These are phyloP conservation scores for Rhabdomys pumilio DNA, from an alignment of 2,797 vertebrate genomes.

Conservation along the genomic window DNA sequence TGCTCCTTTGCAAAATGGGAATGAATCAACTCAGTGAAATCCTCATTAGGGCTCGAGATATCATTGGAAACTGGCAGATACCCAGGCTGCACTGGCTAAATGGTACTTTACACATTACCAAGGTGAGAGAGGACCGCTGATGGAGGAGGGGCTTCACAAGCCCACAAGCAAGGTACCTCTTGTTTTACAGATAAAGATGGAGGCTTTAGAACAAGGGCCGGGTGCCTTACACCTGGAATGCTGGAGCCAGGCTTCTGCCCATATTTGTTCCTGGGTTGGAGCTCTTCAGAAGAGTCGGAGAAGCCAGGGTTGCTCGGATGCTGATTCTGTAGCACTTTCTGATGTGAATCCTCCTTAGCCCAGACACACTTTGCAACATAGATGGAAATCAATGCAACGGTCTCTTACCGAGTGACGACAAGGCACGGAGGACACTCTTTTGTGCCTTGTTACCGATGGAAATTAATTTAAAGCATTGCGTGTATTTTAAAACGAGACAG, in stretches of 20 bases:
- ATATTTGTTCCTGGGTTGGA: rapidly evolving
- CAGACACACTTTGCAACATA: background rate
- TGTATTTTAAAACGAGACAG: background rate
- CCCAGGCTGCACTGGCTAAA: rapidly evolving
- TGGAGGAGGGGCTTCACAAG: rapidly evolving
- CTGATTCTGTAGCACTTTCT: rapidly evolving
- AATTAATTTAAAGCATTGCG: constrained; percentile 3
- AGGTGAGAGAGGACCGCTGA: rapidly evolving
- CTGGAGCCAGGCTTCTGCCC: background rate
- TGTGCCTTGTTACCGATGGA: background rate
- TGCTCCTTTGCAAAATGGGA: background rate
- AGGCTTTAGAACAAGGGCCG: too few relatives aligned
- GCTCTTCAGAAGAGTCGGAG: background rate
- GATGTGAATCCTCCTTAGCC: background rate
- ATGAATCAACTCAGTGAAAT: background rate
- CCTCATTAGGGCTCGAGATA: background rate
- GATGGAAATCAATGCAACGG: background rate
- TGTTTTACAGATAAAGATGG: background rate
- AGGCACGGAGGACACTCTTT: background rate
- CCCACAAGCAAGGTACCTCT: rapidly evolving
- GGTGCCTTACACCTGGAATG: rapidly evolving
- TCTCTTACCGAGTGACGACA: background rate
- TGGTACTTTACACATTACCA: too few relatives aligned
- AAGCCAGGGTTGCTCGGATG: rapidly evolving
- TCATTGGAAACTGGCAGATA: rapidly evolving